Evolutionary conservation across 2,888 invertebrate species (phyloP).

Genomic region (Leptinotarsa haldemani): DNA sequence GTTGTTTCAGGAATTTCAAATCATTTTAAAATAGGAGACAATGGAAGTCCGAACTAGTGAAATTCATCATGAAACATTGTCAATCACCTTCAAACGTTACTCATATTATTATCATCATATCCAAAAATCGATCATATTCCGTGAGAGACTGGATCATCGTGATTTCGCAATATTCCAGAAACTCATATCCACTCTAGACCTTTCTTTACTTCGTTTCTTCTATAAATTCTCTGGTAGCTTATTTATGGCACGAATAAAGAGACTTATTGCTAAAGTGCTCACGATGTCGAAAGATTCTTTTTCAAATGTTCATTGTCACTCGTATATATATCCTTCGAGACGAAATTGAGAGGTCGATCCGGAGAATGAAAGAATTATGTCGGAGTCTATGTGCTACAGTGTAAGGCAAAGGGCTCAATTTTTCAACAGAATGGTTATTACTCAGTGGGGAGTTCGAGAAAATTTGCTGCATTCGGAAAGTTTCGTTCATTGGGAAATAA

Average conservation of each 20-base stretch:
- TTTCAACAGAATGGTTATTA: not conserved
- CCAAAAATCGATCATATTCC: too few species aligned
- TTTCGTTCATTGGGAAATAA: not conserved
- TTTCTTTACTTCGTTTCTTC: not conserved
- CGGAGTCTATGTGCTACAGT: not conserved
- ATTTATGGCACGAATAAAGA: conserved; percentile 8
- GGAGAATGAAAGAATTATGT: not conserved
- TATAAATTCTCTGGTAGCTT: not conserved
- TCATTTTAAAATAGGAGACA: too few species aligned
- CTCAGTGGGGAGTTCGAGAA: not conserved
- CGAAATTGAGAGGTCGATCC: conserved; percentile 11
- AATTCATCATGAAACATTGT: too few species aligned
- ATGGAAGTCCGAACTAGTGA: too few species aligned
- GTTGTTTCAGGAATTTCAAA: too few species aligned
- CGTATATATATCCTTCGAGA: not conserved
- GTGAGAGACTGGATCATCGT: too few species aligned
- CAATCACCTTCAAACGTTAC: too few species aligned
- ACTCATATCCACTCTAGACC: not conserved
- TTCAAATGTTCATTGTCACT: not conserved
- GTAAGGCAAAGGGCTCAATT: not conserved
- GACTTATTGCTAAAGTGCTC: not conserved
- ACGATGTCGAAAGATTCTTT: conserved; percentile 1
- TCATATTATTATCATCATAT: not conserved
- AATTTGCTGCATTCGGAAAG: not conserved
- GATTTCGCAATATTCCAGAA: too few species aligned